Evolutionary conservation across 2,113 vertebrate species (phyloP).

Genomic region (Hippocampus zosterae): DNA sequence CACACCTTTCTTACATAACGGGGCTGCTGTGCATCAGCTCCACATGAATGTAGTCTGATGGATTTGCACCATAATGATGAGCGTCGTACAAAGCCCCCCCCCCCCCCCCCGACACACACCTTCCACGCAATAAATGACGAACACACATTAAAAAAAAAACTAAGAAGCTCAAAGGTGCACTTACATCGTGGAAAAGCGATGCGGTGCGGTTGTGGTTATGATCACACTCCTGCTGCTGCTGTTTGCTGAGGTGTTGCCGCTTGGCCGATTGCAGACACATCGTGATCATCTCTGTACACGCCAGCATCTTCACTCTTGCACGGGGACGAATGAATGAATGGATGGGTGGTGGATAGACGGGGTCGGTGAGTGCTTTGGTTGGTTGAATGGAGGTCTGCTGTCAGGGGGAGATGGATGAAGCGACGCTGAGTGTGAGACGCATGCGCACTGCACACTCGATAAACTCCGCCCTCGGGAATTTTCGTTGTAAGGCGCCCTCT

Average conservation of each 20-base stretch:
- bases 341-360: neutral
- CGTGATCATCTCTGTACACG: slow-evolving; percentile 69
- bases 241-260: slow-evolving; percentile 58
- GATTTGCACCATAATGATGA: slow-evolving; percentile 36
- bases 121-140: too few relatives aligned
- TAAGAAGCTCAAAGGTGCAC: slow-evolving; percentile 15
- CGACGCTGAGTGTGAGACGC: neutral
- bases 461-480: neutral
- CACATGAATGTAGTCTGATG: slow-evolving; percentile 17
- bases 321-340: neutral
- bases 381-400: slow-evolving; percentile 29
- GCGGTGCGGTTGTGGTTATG: slow-evolving; percentile 58
- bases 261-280: slow-evolving; percentile 71
- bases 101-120: too few relatives aligned
- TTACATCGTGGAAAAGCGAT: slow-evolving; percentile 64
- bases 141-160: neutral
- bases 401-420: slow-evolving; percentile 24
- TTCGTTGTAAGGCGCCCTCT: slow-evolving; percentile 39
- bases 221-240: slow-evolving; percentile 46
- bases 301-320: slow-evolving; percentile 52
- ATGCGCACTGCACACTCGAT: neutral
- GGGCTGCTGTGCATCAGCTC: slow-evolving; percentile 10
- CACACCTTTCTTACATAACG: slow-evolving; percentile 52
- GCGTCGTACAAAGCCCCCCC: slow-evolving; percentile 7
- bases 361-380: neutral